Percentiles rank a stretch among this genome's conserved stretches.
Conservation (phyloP, 2,113 vertebrate genomes). For the Orthonyx spaldingii region DNA sequence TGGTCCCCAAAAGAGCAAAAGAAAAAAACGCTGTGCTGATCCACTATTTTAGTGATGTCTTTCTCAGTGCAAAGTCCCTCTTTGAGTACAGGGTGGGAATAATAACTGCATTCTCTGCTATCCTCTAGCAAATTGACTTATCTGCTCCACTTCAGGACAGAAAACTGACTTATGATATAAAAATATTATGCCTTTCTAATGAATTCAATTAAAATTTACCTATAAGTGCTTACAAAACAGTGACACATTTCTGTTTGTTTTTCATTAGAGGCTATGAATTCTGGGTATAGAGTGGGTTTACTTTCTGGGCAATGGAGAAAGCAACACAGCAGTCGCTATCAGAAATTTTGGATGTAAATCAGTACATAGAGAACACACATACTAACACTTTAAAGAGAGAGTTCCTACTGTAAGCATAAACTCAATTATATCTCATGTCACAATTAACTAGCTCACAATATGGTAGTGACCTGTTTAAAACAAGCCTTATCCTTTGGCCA, state of each 20-base stretch:
- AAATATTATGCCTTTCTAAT: not conserved
- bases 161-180: not conserved
- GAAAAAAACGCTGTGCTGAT: not conserved
- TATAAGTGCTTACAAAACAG: not conserved
- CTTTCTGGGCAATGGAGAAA: not conserved
- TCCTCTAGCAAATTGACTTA: not conserved
- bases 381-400: not conserved
- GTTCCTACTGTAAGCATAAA: not conserved
- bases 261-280: not conserved
- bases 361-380: not conserved
- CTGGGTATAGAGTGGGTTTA: not conserved
- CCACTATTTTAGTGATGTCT: not conserved
- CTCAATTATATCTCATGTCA: not conserved
- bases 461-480: not conserved
- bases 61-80: not conserved
- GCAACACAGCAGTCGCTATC: fast-evolving
- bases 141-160: not conserved
- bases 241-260: not conserved
- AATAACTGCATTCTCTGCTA: not conserved
- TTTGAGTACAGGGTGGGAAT: not conserved
- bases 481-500: not conserved
- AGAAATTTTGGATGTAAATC: not conserved
- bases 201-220: not conserved
- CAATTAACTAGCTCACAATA: not conserved
- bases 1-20: not conserved